Evolutionary conservation across 2,797 vertebrate species (phyloP).

Genomic region (Somateria mollissima): DNA sequence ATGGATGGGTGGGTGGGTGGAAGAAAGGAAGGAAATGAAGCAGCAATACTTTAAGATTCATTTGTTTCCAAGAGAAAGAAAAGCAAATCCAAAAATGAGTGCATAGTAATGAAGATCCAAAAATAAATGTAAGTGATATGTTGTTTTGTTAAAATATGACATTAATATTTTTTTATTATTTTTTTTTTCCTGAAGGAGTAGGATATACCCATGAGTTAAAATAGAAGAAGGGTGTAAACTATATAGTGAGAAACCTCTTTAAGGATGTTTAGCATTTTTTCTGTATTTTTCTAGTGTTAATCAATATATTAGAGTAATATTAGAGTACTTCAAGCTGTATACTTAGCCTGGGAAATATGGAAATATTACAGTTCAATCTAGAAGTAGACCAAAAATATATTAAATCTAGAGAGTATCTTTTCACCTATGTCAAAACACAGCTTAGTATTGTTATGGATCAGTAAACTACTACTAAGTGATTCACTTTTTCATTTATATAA

Average conservation of each 20-base stretch:
- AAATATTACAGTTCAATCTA: not conserved
- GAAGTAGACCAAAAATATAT: not conserved
- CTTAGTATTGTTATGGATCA: not conserved
- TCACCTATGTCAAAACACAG: not conserved
- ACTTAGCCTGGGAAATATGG: not conserved
- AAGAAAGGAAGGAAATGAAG: not conserved
- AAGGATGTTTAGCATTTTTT: not conserved
- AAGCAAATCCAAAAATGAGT: accelerated
- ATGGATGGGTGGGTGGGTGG: not conserved
- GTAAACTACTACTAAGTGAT: not conserved
- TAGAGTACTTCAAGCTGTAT: not conserved
- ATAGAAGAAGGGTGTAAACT: not conserved
- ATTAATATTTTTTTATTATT: too few species aligned
- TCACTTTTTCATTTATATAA: not conserved
- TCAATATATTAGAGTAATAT: not conserved
- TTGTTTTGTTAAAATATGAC: not conserved
- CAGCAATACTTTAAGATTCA: not conserved
- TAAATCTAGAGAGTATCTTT: not conserved
- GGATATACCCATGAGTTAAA: not conserved
- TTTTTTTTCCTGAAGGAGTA: not conserved
- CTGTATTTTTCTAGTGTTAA: not conserved
- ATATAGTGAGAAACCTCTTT: not conserved
- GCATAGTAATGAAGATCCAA: not conserved
- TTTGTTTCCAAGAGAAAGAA: not conserved
- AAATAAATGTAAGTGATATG: not conserved